A percentile compares a stretch with the other conserved stretches of the same genome.
Conservation (phyloP, 2,113 vertebrate species). For the Diphyllodes magnificus region DNA sequence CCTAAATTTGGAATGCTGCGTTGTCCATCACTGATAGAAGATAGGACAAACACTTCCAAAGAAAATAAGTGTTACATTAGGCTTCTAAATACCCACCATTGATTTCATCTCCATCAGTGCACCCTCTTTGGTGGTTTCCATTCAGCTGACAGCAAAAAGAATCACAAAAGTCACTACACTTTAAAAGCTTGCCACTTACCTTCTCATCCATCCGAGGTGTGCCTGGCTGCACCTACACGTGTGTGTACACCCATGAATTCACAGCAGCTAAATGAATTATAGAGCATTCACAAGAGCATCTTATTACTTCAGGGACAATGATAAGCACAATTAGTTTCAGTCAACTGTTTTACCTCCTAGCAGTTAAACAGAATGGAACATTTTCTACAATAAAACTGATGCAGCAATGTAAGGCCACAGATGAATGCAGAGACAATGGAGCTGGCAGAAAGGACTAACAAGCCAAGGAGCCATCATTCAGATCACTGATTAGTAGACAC, state of each 20-base stretch:
- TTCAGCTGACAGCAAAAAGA: not conserved
- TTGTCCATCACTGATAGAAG: not conserved
- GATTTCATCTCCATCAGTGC: not conserved
- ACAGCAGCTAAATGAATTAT: accelerated
- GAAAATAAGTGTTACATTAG: not conserved
- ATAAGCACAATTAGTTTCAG: not conserved
- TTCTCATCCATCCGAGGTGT: not conserved
- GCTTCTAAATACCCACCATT: not conserved
- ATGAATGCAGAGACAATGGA: not conserved
- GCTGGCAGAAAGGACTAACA: not conserved
- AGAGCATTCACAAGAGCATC: not conserved
- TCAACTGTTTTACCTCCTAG: not conserved
- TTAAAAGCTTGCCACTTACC: not conserved
- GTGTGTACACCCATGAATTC: not conserved
- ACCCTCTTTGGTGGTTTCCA: not conserved
- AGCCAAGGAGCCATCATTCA: not conserved
- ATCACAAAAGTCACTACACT: not conserved
- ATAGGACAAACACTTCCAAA: not conserved
- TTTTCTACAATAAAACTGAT: not conserved
- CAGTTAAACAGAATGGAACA: not conserved
- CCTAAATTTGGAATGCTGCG: not conserved
- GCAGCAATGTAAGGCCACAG: not conserved
- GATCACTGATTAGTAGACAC: not conserved
- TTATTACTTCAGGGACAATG: not conserved
- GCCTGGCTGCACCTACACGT: accelerated